Evolutionary conservation across 2,888 invertebrate genomes (phyloP).

Genomic region (Drosophila anomalata): DNA sequence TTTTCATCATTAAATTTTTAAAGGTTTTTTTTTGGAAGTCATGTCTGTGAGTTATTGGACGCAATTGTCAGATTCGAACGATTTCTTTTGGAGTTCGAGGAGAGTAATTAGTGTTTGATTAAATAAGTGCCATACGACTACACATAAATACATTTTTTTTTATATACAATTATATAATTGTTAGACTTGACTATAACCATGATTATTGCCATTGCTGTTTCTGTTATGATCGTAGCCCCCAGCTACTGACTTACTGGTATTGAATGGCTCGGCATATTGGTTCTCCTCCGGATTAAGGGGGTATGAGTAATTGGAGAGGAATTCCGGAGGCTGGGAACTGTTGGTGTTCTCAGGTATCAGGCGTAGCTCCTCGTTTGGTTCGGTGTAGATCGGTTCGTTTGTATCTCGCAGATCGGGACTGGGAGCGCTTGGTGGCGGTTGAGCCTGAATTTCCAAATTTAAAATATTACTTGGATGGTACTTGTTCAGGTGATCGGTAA

Average conservation of each 20-base stretch:
- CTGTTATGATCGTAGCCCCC: background rate
- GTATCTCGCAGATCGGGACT: constrained; percentile 6
- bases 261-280: constrained; percentile 80
- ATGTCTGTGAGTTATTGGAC: too few relatives aligned
- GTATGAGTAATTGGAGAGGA: constrained; percentile 31
- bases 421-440: constrained; percentile 40
- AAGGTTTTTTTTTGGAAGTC: too few relatives aligned
- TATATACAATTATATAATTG: background rate
- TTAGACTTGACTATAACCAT: background rate
- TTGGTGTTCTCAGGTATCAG: background rate
- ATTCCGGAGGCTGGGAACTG: background rate
- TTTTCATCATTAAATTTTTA: too few relatives aligned
- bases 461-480: constrained; percentile 7
- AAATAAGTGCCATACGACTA: background rate
- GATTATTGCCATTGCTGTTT: background rate
- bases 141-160: background rate
- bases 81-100: too few relatives aligned
- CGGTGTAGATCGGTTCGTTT: constrained; percentile 78
- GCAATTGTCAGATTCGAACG: too few relatives aligned
- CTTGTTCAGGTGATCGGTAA: constrained; percentile 5
- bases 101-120: background rate
- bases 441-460: too few relatives aligned
- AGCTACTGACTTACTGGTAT: constrained; percentile 36
- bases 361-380: constrained; percentile 67
- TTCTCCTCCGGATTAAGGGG: constrained; percentile 29